Conservation (phyloP, 2,888 invertebrate species). For the Caenorhabditis virilis region DNA sequence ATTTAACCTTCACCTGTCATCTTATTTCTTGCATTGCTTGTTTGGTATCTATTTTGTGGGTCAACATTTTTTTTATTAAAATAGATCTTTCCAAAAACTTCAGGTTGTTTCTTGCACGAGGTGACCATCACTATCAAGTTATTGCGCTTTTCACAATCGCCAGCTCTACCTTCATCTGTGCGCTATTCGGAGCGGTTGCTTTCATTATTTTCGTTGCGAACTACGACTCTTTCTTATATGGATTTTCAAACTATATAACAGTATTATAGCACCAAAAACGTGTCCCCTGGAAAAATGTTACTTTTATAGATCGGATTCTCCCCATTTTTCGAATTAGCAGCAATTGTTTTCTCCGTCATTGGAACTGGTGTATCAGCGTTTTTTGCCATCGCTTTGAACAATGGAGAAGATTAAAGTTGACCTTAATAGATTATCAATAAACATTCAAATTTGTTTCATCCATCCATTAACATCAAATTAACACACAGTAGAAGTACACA, state of each 20-base stretch:
- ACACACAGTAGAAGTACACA: too few species aligned
- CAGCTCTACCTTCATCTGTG: constrained; percentile 13
- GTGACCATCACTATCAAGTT: constrained; percentile 17
- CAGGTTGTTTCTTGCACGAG: too few species aligned
- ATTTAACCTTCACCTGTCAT: constrained; percentile 19
- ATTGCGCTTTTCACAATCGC: constrained; percentile 11
- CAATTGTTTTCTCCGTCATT: constrained; percentile 13
- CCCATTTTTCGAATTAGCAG: constrained; percentile 26
- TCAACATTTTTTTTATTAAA: constrained; percentile 4
- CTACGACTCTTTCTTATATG: too few species aligned
- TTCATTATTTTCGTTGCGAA: constrained; percentile 28
- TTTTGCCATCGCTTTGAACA: too few species aligned
- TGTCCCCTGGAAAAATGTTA: constrained; percentile 2
- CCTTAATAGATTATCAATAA: too few species aligned
- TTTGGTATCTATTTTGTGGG: constrained; percentile 10
- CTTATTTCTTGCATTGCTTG: constrained; percentile 10
- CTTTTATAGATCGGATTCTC: constrained; percentile 34
- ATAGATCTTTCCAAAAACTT: constrained; percentile 22
- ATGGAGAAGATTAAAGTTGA: too few species aligned
- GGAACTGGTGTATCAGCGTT: constrained; percentile 30
- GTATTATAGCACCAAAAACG: constrained; percentile 3
- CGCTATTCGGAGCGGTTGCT: constrained; percentile 20
- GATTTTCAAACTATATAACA: too few species aligned
- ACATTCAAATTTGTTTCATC: too few species aligned
- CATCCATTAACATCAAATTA: too few species aligned